Evolutionary conservation across 2,113 vertebrate species (phyloP).

Genomic region (Elachura formosa): DNA sequence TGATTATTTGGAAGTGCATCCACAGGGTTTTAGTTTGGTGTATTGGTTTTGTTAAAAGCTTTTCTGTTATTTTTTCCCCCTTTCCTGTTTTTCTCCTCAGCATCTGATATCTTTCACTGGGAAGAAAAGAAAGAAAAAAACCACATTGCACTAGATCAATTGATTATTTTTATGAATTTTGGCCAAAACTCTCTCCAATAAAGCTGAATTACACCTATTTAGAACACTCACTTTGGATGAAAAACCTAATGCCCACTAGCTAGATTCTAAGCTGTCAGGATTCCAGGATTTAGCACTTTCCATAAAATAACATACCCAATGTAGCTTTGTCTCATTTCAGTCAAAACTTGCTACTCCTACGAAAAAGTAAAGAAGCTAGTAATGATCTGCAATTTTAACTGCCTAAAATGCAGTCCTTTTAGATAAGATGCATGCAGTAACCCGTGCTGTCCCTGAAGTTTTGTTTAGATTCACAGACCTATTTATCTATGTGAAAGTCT

Average conservation of each 20-base stretch:
- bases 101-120: background rate
- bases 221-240: background rate
- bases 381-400: background rate
- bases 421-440: background rate
- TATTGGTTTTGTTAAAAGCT: background rate
- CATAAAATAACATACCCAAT: background rate
- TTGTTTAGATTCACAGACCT: background rate
- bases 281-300: background rate
- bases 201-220: background rate
- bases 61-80: background rate
- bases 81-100: background rate
- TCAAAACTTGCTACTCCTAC: background rate
- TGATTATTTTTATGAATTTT: background rate
- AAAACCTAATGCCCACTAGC: background rate
- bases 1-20: background rate
- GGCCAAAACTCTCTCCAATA: background rate
- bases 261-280: background rate
- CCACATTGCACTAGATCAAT: background rate
- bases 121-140: background rate
- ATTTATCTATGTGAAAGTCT: background rate
- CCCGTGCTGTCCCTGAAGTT: background rate
- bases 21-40: background rate
- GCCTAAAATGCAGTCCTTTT: background rate
- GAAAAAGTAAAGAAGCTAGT: background rate
- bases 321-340: background rate